phyloP scores from a whole-genome alignment of 2,888 invertebrate species.

The Ellobium chinense region DNA sequence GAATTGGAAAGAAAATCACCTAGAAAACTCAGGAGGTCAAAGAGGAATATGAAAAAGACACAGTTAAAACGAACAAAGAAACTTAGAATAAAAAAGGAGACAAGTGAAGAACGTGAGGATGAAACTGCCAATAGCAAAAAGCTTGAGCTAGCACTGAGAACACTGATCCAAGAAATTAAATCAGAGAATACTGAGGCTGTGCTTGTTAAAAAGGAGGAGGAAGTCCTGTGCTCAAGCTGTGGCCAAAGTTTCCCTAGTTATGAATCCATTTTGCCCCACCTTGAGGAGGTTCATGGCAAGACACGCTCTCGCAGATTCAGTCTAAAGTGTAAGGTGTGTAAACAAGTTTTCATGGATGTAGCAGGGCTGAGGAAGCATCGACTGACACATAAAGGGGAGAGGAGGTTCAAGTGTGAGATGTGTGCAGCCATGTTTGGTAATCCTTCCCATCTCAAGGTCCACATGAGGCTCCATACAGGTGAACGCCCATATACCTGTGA shows the following conservation, averaged over 20 bases:
- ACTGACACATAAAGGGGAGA: conserved; percentile 13
- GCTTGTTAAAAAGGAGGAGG: no score
- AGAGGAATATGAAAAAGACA: background rate
- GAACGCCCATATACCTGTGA: conserved; percentile 48
- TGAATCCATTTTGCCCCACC: background rate
- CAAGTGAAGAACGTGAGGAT: background rate
- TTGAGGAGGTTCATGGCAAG: background rate
- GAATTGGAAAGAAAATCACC: background rate
- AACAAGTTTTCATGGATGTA: background rate
- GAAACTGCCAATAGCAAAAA: background rate
- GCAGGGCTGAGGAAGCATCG: background rate
- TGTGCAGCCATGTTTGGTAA: conserved; percentile 30
- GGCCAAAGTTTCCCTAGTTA: background rate
- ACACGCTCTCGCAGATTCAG: background rate
- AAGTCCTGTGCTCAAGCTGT: background rate
- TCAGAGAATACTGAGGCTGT: background rate
- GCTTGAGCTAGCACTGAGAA: background rate
- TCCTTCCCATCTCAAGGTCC: conserved; percentile 42
- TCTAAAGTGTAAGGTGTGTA: conserved; percentile 24
- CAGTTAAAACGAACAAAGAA: background rate
- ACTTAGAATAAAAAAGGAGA: background rate
- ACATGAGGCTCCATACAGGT: conserved; percentile 48
- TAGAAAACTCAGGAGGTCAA: background rate
- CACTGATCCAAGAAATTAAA: background rate
- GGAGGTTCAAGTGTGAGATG: conserved; percentile 25